Base-by-base conservation (phyloP, 2,113 vertebrate species). In the Marmota flaviventris region DNA sequence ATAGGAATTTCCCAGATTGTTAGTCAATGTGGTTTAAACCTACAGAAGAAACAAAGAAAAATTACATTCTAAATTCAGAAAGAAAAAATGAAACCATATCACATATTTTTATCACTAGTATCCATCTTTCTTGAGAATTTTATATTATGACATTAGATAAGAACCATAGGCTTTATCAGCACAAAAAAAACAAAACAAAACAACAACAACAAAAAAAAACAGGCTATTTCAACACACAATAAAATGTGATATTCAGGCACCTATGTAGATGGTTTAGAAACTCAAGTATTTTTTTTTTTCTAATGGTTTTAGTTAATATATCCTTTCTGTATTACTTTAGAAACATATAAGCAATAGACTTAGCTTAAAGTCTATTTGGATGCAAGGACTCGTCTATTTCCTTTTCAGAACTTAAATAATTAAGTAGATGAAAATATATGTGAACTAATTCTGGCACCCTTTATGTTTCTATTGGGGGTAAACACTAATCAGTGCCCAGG, bases 341-440 rank as follows among this genome's bases (percentile, higher is more conserved):
- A 96, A 94, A 93, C 87, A 90, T 20, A 79, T 70, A 90, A 42
- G 17, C 20, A 86, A 85, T 56, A 63, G 18, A 29, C 16, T 95
- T 87, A 53, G 34, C 25, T 82, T 83, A 95, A 73, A 69, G 48
- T 17, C 53, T 67, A 75, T 91, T 88, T 85, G 45, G 82, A 85
- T 53, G 53, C 42, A 91, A 45, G 0, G 16, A 34, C 32, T n/a
- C 86, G 25, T 22, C 27, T 61, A 42, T 69, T 51, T 82, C 18
- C 9, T 88, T 85, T 81, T 93, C 39, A 67, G 24, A 88, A 82
- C 90, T 89, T 95, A 84, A 75, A 87, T 96, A 89, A 96, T 92
- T 93, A 89, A 83, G 45, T 82, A 56, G 69, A 65, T 82, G 25
- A 56, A 95, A 93, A 86, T 81, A 34, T 53, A 45, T 63, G 25